Conservation (phyloP, 2,797 vertebrate genomes). For the Todus mexicanus region DNA sequence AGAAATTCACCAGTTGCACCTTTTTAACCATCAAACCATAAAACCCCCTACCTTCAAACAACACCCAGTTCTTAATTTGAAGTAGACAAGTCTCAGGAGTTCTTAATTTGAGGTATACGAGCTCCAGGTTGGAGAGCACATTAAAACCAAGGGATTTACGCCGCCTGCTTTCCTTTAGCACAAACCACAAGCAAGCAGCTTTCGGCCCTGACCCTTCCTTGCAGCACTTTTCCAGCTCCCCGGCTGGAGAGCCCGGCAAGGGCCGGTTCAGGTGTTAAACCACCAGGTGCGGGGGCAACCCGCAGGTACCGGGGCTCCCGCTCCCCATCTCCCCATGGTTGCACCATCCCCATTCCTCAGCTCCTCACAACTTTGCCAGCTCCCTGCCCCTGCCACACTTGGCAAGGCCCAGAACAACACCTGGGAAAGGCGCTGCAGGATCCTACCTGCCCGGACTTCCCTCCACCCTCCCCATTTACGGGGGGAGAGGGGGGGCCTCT, state of each 20-base stretch:
- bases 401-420: neutral
- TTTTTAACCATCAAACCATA: neutral
- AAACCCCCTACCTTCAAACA: neutral
- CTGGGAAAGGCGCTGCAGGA: conserved; percentile 7
- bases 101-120: accelerated
- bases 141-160: neutral
- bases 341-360: conserved; percentile 16
- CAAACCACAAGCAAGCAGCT: accelerated
- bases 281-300: neutral
- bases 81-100: accelerated
- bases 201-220: neutral
- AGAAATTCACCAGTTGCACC: accelerated
- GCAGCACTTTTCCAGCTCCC: neutral
- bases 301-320: neutral
- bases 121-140: neutral
- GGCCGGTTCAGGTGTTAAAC: neutral
- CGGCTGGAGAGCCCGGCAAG: neutral
- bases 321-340: neutral
- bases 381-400: conserved; percentile 4
- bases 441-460: conserved; percentile 9
- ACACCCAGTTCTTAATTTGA: neutral
- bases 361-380: neutral
- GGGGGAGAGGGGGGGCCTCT: too few species aligned
- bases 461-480: neutral
- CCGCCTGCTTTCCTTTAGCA: neutral